Percentiles rank a stretch among this genome's conserved stretches.
Evolutionary conservation across 2,113 vertebrate species (phyloP).

Genomic region (Ariopsis seemanni): DNA sequence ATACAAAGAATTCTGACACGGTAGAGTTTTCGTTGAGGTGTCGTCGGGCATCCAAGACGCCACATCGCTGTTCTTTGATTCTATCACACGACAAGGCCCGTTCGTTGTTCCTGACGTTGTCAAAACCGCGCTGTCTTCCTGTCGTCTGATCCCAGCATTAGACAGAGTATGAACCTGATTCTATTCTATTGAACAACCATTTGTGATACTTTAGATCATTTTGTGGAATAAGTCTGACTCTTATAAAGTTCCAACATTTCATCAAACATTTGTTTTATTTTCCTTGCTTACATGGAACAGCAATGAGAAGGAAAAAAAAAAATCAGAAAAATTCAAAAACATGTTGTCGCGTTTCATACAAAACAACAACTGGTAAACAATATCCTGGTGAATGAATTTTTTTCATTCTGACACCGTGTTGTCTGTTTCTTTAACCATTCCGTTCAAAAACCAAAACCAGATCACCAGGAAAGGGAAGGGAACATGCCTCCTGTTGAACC

Average conservation of each 20-base stretch:
- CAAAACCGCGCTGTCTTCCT: no score
- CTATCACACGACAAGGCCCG: no score
- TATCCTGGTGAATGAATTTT: background rate
- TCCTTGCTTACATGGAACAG: conserved; percentile 6
- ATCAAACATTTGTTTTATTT: conserved; percentile 9
- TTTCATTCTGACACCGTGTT: background rate
- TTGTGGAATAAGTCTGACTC: background rate
- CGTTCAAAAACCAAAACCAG: background rate
- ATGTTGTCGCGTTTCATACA: background rate
- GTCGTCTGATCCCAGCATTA: no score
- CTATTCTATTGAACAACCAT: no score
- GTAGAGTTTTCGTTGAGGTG: no score
- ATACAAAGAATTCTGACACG: no score
- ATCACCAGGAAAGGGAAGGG: background rate
- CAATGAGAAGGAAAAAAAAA: background rate
- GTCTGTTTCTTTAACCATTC: background rate
- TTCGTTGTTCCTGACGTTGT: no score
- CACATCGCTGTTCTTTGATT: no score
- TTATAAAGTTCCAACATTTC: background rate
- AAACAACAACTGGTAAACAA: background rate
- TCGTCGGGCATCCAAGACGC: no score
- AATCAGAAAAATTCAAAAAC: background rate
- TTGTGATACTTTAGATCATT: background rate
- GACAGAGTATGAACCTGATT: no score
- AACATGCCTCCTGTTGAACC: background rate